These are phyloP conservation scores for Paracentrotus lividus DNA, from an alignment of 53 echinoderm and acorn worm species.

Conservation along the genomic window DNA sequence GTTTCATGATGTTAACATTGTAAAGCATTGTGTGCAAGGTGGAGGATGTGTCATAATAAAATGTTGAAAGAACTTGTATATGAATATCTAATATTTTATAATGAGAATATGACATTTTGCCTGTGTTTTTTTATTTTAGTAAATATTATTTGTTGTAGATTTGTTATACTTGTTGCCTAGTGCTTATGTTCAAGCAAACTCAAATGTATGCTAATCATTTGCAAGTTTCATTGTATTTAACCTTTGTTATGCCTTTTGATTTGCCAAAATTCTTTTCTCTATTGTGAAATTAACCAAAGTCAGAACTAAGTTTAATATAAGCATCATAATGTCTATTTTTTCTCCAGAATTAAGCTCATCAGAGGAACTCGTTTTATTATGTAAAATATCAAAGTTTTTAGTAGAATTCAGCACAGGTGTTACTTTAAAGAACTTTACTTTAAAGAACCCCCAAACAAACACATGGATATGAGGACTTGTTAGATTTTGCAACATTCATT, in stretches of 20 bases:
- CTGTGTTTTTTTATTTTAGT: not conserved
- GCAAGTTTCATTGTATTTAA: not conserved
- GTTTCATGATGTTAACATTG: slow-evolving; percentile 23
- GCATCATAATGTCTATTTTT: not conserved
- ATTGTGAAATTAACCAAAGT: not conserved
- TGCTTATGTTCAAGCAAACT: not conserved
- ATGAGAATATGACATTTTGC: not conserved
- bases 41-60: not conserved
- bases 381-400: slow-evolving; percentile 1
- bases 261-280: not conserved
- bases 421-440: not conserved
- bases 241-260: not conserved
- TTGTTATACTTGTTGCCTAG: not conserved
- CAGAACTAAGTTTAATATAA: not conserved
- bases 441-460: too few species aligned
- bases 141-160: not conserved
- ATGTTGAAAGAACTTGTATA: not conserved
- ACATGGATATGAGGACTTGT: not conserved
- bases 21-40: slow-evolving; percentile 1
- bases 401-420: not conserved
- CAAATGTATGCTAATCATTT: not conserved
- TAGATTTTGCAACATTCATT: not conserved
- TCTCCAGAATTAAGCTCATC: slow-evolving; percentile 27
- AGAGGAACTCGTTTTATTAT: slow-evolving; percentile 10
- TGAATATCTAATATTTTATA: not conserved